Conservation (phyloP, 2,113 vertebrate genomes). For the Neogobius melanostomus region DNA sequence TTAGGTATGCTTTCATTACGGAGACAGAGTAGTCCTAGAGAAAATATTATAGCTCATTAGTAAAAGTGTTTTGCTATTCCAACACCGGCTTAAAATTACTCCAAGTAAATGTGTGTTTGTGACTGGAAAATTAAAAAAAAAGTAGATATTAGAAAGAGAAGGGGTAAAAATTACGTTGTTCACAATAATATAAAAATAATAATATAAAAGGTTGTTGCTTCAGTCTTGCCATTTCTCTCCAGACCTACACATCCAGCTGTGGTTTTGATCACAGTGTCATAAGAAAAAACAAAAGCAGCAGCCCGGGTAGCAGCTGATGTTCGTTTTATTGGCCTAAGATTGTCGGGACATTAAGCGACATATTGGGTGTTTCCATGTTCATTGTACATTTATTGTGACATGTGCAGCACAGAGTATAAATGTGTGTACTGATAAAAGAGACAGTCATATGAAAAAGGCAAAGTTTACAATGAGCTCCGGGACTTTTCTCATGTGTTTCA, state of each 20-base stretch:
- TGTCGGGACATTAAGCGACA: conserved; percentile 87
- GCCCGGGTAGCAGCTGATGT: conserved; percentile 57
- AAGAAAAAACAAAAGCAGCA: conserved; percentile 38
- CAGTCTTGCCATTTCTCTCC: neutral
- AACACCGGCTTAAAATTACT: neutral
- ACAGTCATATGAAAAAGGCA: conserved; percentile 91
- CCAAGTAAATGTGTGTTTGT: neutral
- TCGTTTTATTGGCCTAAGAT: conserved; percentile 76
- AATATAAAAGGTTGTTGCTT: neutral
- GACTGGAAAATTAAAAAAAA: neutral
- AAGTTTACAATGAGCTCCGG: conserved; percentile 92
- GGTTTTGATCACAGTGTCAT: conserved; percentile 6
- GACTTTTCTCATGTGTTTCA: conserved; percentile 79
- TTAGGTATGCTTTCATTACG: conserved; percentile 21
- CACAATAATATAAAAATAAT: neutral
- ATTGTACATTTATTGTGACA: conserved; percentile 99
- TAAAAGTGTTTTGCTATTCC: neutral
- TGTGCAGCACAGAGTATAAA: conserved; percentile 98
- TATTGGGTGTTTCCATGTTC: conserved; percentile 95
- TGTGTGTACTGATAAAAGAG: conserved; percentile 98
- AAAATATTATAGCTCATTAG: neutral
- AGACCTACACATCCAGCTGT: neutral
- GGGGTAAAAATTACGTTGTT: too few relatives aligned
- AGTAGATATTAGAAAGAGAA: neutral
- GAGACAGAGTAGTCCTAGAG: conserved; percentile 14